Evolutionary conservation across 2,797 vertebrate genomes (phyloP).

Genomic region (Hybognathus amarus): DNA sequence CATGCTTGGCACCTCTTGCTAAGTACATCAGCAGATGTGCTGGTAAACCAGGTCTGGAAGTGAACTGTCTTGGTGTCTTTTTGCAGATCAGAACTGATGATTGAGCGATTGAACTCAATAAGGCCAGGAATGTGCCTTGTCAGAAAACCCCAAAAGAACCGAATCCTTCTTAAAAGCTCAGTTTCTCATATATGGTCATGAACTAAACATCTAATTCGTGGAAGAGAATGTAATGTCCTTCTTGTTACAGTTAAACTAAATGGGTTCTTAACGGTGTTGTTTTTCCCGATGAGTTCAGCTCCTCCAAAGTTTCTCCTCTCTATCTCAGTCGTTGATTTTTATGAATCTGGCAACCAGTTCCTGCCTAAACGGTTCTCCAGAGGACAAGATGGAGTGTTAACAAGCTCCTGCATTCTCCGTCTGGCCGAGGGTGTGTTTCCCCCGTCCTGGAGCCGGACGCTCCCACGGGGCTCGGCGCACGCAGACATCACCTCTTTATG

Average conservation of each 20-base stretch:
- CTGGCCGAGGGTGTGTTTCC: constrained; percentile 48
- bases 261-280: constrained; percentile 11
- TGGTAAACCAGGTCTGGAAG: constrained; percentile 25
- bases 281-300: constrained; percentile 18
- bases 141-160: not conserved
- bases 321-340: constrained; percentile 59
- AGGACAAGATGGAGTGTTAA: constrained; percentile 65
- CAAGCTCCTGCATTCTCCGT: constrained; percentile 64
- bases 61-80: constrained; percentile 9
- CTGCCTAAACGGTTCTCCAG: constrained; percentile 56
- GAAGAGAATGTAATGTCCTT: constrained; percentile 18
- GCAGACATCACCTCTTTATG: constrained; percentile 59
- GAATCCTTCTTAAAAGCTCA: not conserved
- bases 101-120: not conserved
- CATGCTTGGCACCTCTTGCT: constrained; percentile 49
- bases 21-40: constrained; percentile 56
- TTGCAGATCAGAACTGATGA: constrained; percentile 3
- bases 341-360: constrained; percentile 56
- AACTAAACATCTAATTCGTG: not conserved
- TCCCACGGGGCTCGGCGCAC: constrained; percentile 18
- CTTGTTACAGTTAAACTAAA: constrained; percentile 21
- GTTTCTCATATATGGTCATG: not conserved
- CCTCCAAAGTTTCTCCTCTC: constrained; percentile 45
- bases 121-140: constrained; percentile 14
- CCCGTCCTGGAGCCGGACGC: constrained; percentile 42